These are phyloP conservation scores for Epinotia demarniana DNA, from an alignment of 2,888 invertebrate species.

Conservation along the genomic window DNA sequence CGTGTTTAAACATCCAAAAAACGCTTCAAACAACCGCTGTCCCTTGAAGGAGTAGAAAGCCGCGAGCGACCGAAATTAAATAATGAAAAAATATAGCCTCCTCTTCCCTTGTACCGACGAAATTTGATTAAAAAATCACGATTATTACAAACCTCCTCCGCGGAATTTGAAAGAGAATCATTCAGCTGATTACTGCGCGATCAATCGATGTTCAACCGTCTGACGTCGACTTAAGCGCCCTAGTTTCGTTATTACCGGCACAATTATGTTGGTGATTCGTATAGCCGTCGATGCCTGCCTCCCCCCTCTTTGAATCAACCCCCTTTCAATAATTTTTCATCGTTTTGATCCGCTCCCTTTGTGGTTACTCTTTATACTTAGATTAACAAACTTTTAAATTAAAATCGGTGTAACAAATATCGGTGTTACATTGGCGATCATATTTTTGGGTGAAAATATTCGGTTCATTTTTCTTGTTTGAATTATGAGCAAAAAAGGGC, in stretches of 20 bases:
- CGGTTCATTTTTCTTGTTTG: slow-evolving; percentile 29
- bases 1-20: slow-evolving; percentile 69
- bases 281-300: slow-evolving; percentile 75
- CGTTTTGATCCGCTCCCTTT: slow-evolving; percentile 82
- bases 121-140: slow-evolving; percentile 86
- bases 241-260: slow-evolving; percentile 48
- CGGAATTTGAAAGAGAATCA: slow-evolving; percentile 64
- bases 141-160: slow-evolving; percentile 81
- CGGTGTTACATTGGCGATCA: slow-evolving; percentile 52
- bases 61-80: slow-evolving; percentile 81
- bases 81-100: slow-evolving; percentile 84
- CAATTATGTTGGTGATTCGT: slow-evolving; percentile 63
- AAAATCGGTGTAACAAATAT: slow-evolving; percentile 78
- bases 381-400: slow-evolving; percentile 85
- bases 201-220: slow-evolving; percentile 52
- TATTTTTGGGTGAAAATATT: slow-evolving; percentile 35
- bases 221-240: slow-evolving; percentile 42
- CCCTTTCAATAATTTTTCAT: slow-evolving; percentile 85
- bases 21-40: slow-evolving; percentile 77
- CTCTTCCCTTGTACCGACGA: slow-evolving; percentile 83
- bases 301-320: slow-evolving; percentile 66
- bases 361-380: slow-evolving; percentile 80
- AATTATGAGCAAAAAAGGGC: slow-evolving; percentile 17
- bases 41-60: slow-evolving; percentile 79
- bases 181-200: slow-evolving; percentile 44